Base-by-base conservation (phyloP, 2,888 invertebrate genomes). In the Troides aeacus region DNA sequence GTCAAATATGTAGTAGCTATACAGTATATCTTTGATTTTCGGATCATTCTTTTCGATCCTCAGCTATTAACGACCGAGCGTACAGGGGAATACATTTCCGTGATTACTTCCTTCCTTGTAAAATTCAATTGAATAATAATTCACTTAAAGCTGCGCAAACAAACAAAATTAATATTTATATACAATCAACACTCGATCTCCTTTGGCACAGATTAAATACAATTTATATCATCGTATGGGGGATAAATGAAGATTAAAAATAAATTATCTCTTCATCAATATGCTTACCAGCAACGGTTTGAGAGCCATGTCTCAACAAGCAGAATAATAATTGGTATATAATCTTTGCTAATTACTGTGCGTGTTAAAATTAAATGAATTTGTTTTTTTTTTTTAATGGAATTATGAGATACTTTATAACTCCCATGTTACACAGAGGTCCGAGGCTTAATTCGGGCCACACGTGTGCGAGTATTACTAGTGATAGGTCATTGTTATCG, bases 181-280 rank as follows among this genome's bases (percentile, higher is more conserved):
- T 57, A 58, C 57, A 64, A 36, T 58, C 42, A 17, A 60, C 8
- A 46, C n/a, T 15, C 62, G n/a, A 30, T 8, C n/a, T n/a, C 5
- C 12, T 24, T n/a, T 50, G 57, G 57, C 53, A 57, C 30, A 69
- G 65, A 65, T 64, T 62, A 70, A 63, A 70, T 62, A 66, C 50
- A 62, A 69, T 65, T 69, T 53, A 69, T 62, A 50, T 12, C 62
- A 62, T 69, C 42, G 30, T 23, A 46, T 46, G 56, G 21, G 21
- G 69, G 58, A 62, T 62, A 30, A 57, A 65, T 23, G 57, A n/a
- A 69, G 69, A 69, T 69, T 69, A 65, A 70, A 70, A 70, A 62
- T 64, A 64, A 64, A 64, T 53, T 24, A 50, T 65, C 24, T 62
- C 23, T 70, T 70, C 30, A 62, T 61, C 46, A 50, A 56, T 46